These are phyloP conservation scores for Odocoileus virginianus DNA, from an alignment of 2,113 vertebrate species.

Conservation along the genomic window DNA sequence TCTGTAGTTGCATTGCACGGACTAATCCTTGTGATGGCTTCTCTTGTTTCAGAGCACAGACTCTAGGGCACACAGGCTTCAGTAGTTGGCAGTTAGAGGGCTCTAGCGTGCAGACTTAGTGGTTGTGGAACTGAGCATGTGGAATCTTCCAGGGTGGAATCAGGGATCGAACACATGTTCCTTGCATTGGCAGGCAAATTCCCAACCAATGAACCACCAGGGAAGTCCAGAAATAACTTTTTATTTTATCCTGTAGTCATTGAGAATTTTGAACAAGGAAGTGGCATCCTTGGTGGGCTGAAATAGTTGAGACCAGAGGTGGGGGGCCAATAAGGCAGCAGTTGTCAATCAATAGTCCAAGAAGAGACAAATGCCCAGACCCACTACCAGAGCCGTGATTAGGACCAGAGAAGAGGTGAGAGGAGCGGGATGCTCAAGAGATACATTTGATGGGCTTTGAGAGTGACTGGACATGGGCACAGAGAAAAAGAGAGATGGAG, in stretches of 20 bases:
- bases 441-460: fast-evolving
- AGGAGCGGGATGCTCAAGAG: background rate
- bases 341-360: background rate
- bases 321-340: background rate
- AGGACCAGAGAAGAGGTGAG: background rate
- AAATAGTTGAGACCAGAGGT: background rate
- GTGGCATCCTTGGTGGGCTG: background rate
- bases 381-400: background rate
- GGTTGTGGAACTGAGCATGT: background rate
- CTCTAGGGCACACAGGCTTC: background rate
- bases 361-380: background rate
- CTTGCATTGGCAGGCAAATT: background rate
- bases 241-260: background rate
- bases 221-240: background rate
- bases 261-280: background rate
- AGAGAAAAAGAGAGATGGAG: background rate
- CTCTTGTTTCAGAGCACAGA: background rate
- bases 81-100: background rate
- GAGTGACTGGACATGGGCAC: background rate
- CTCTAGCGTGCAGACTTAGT: background rate
- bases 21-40: background rate
- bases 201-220: background rate
- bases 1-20: background rate
- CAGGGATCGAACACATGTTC: background rate
- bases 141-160: background rate